Conservation (phyloP, 2,113 vertebrate species). For the Cephalopholis sonnerati region DNA sequence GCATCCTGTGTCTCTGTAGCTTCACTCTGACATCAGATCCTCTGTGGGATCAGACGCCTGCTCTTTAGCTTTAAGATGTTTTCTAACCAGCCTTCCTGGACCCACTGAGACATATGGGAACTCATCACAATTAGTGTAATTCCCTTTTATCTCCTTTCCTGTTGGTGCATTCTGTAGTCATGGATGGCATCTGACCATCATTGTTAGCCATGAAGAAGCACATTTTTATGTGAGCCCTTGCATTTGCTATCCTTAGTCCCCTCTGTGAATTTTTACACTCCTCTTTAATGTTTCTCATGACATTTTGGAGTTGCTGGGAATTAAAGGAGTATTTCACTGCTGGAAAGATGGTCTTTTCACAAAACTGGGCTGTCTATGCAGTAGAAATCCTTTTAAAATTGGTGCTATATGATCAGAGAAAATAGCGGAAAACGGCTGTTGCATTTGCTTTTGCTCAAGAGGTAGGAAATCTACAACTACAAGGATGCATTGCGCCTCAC, state of each 20-base stretch:
- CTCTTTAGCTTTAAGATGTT: neutral
- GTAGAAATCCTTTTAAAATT: too few relatives aligned
- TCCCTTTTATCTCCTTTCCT: conserved; percentile 68
- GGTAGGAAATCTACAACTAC: too few relatives aligned
- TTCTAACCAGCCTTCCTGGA: conserved; percentile 24
- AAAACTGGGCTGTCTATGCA: too few relatives aligned
- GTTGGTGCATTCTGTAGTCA: conserved; percentile 19
- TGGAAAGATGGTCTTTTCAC: too few relatives aligned
- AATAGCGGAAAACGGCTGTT: too few relatives aligned
- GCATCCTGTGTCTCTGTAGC: conserved; percentile 36
- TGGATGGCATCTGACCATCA: conserved; percentile 8
- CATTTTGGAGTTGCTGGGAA: neutral
- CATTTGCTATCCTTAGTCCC: neutral
- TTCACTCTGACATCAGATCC: conserved; percentile 28
- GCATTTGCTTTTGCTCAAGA: too few relatives aligned
- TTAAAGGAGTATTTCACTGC: too few relatives aligned
- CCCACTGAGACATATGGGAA: conserved; percentile 31
- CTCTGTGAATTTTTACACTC: neutral
- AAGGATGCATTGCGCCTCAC: too few relatives aligned
- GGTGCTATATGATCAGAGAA: too few relatives aligned
- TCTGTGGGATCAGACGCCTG: neutral
- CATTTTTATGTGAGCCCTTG: neutral
- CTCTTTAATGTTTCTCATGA: neutral
- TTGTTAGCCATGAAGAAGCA: neutral
- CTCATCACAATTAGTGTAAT: conserved; percentile 52